Percentiles rank a stretch among this genome's conserved stretches.
Conservation (phyloP, 2,888 invertebrate species). For the Meganola albula region DNA sequence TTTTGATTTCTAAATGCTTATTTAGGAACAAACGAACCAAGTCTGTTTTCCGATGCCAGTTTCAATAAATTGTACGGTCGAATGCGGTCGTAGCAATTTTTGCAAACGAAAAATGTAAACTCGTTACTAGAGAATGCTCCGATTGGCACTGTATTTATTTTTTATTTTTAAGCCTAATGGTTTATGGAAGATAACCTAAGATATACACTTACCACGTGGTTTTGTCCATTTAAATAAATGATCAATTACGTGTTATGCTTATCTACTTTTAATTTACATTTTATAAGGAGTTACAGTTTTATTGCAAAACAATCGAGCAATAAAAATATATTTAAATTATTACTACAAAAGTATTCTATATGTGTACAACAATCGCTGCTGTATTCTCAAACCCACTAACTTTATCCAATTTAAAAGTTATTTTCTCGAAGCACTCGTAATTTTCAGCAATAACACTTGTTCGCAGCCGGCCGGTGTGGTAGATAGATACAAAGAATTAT, state of each 20-base stretch:
- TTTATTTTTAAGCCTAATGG: constrained; percentile 22
- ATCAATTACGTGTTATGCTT: no score
- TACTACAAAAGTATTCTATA: neutral
- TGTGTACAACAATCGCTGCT: neutral
- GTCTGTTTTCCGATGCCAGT: constrained; percentile 18
- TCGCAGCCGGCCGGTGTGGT: constrained; percentile 6
- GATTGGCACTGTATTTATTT: constrained; percentile 30
- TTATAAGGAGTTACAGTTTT: no score
- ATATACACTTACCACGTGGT: no score
- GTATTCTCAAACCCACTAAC: constrained; percentile 3
- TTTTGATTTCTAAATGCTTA: constrained; percentile 15
- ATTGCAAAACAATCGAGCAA: no score
- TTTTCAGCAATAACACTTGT: constrained; percentile 9
- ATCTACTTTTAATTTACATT: no score
- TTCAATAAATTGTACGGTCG: constrained; percentile 36
- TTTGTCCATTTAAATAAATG: no score
- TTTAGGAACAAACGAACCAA: constrained; percentile 17
- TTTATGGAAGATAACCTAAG: no score
- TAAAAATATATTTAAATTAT: no score
- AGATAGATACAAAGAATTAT: constrained; percentile 21
- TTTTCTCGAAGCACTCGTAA: constrained; percentile 6
- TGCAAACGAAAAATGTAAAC: constrained; percentile 33
- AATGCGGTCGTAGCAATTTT: constrained; percentile 38
- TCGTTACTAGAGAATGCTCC: constrained; percentile 32
- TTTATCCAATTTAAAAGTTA: constrained; percentile 21